Base-by-base conservation (phyloP, 2,797 vertebrate species). In the Ataeniobius toweri region DNA sequence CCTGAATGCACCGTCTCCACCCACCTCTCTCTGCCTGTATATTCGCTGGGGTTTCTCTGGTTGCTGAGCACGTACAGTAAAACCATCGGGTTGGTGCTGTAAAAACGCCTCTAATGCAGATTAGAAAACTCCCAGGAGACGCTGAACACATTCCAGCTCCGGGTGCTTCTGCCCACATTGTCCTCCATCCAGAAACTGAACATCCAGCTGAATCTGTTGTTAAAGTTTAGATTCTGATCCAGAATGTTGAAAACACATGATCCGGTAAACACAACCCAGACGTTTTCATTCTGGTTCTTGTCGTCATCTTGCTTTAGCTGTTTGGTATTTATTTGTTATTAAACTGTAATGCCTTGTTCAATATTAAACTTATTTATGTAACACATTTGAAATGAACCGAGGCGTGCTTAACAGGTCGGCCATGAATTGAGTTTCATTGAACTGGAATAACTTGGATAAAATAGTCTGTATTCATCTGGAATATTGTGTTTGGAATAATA, bases 31-130 rank as follows among this genome's bases (percentile, higher is more conserved):
- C 82, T 48, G 84, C 79, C 36, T 0, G 0, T 73, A 69, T 70
- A 58, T 48, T 24, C 76, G 39, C 0, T 24, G 1, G 26, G 67
- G 7, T 65, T 73, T 65, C 77, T 71, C 71, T 53, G 59, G 0
- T 70, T n/a, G 65, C 83, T 20, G 18, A 67, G 31, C 26, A 16
- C 26, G 3, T 5, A 16, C 31, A 6, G 16, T 9, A 5, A 67
- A 22, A 20, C 2, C 41, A 58, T 70, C 46, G n/a, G 8, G 50
- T 31, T 1, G 46, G 10, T 70, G 8, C 73, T 39, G 67, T 83
- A 14, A 68, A 77, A 31, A 59, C n/a, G 71, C 75, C 75, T 81
- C 82, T 89, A 73, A 91, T 78, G 88, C 82, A 85, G 86, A 87
- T 90, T 79, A 87, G 69, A 83, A 67, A 2, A 22, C 26, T 88